These are phyloP conservation scores for Drosophila grimshawi DNA, from an alignment of 1,140 invertebrate genomes.

Conservation along the genomic window DNA sequence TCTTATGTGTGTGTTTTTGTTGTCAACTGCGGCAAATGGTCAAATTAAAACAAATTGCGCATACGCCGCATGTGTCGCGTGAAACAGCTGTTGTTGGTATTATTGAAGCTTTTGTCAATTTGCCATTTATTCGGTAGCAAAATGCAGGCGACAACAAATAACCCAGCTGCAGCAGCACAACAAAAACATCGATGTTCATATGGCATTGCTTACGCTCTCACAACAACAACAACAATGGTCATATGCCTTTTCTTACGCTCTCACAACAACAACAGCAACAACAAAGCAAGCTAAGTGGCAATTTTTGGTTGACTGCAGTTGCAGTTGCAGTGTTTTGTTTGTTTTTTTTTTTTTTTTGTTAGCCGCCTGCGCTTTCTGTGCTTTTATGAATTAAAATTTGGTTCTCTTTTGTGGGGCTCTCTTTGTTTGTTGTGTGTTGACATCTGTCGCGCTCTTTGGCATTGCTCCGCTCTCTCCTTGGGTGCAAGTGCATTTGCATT, in stretches of 20 bases:
- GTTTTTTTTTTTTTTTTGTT: conserved; percentile 10
- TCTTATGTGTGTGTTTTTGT: background rate
- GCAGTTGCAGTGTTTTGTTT: conserved; percentile 12
- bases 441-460: background rate
- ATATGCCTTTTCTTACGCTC: background rate
- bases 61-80: conserved; percentile 9
- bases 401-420: conserved; percentile 23
- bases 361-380: conserved; percentile 26
- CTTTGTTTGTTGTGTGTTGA: background rate
- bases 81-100: conserved; percentile 20
- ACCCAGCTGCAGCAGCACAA: background rate
- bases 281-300: too few species aligned
- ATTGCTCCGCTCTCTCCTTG: background rate
- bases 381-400: conserved; percentile 72
- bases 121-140: background rate
- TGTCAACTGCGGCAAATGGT: background rate
- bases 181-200: background rate
- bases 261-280: background rate
- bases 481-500: conserved; percentile 23
- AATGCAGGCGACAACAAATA: conserved; percentile 1
- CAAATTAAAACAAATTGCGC: conserved; percentile 5
- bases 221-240: background rate
- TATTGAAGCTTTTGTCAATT: conserved; percentile 5
- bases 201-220: background rate
- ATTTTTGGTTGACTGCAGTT: background rate